Evolutionary conservation across 1,140 invertebrate genomes (phyloP), one percentile per base, ranked within the genome.

Genomic region (Apolygus lucorum): DNA sequence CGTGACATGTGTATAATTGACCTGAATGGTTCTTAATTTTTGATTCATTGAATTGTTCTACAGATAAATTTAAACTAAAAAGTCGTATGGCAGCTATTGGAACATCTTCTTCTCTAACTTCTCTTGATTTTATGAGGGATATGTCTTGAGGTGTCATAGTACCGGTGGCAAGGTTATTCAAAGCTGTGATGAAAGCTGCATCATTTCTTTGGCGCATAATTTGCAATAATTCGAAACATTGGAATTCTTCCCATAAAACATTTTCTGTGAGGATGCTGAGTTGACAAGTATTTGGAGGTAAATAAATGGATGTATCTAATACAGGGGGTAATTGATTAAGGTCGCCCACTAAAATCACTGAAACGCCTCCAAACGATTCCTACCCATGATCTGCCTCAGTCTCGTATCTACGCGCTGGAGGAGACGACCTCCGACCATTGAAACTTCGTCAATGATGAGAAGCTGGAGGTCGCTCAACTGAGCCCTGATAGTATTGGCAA

Each of bases 311-410:
- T 13, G 27, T 54, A 68, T 72, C 72, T 59, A 1, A 14, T 49
- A 73, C 72, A 28, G 72, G 72, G 11, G 70, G 28, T 66, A 73
- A 68, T 68, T 73, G 72, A 62, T 72, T 71, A 11, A 73, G 54
- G 68, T 73, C 72, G 2, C 72, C 72, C 26, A 73, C 11, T 17
- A 52, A 0, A 1, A 73, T 59, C 1, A 73, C 28, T 21, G 52
- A 59, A 22, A 67, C 63, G 11, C 70, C 70, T 28, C 34, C 72
- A 52, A 73, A 73, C 4, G 29, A 24, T 67, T 27, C 1, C 11
- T 11, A 2, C 54, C 17, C 11, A n/a, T n/a, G n/a, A n/a, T n/a
- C n/a, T n/a, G n/a, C n/a, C n/a, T n/a, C n/a, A n/a, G n/a, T n/a
- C n/a, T 69, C 52, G n/a, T 69, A 59, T 24, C 67, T 21, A 72